Evolutionary conservation across 2,113 vertebrate genomes (phyloP), one percentile per base, ranked within the genome.

Genomic region (Pollimyrus isidori): DNA sequence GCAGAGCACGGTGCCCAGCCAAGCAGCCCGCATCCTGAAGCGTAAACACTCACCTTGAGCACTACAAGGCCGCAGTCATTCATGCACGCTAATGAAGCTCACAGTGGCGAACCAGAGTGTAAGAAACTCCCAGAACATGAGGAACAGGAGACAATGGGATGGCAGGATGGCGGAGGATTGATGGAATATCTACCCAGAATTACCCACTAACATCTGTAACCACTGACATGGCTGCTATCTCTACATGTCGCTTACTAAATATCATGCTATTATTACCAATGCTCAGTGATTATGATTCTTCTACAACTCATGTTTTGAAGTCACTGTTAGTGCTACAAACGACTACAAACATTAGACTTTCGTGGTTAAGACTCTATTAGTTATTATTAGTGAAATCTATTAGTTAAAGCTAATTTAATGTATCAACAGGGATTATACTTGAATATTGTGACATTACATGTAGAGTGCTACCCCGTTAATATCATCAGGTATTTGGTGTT

Each of bases 181-280:
- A 89, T 62, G 73, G 49, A 53, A 87, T 87, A 87, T 85, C 62
- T 53, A 89, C 89, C 85, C 84, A 73, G 9, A 49, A 42, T 39
- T n/a, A n/a, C 23, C 82, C 42, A 89, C 21, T 30, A 26, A 35
- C 84, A 52, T 42, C 53, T 52, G 11, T 35, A 6, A 65, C 49
- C 46, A n/a, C 62, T 45, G 86, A 73, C 62, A 30, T 39, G 35
- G 30, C 49, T 26, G 45, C 21, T 49, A 19, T 49, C 2, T 1
- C 46, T 49, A 48, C 9, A 48, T 0, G 30, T 45, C 7, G 2
- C 26, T 56, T 30, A 26, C n/a, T 7, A 52, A 17, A 35, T 86
- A 53, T 26, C 4, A 53, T 7, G 58, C 26, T 46, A 46, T 39
- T 65, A 46, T 26, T 69, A 48, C 7, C 42, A 46, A n/a, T 11